These are phyloP conservation scores for Notoglanidium macrostoma DNA, from an alignment of 2,797 vertebrate species.

Conservation along the genomic window DNA sequence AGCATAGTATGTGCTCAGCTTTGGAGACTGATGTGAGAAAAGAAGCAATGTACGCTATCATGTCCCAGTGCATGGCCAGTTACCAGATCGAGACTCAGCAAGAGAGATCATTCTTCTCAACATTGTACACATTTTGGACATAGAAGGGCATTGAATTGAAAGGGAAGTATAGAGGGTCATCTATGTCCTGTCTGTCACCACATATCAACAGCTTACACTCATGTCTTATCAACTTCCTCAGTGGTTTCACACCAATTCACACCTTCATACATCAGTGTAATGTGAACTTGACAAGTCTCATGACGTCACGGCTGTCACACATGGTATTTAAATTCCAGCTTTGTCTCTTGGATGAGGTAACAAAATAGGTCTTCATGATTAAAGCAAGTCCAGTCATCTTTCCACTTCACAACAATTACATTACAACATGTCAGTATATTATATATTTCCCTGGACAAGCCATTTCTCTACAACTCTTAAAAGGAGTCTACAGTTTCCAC, in stretches of 20 bases:
- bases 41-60: neutral
- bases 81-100: neutral
- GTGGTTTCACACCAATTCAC: slow-evolving; percentile 1
- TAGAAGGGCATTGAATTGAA: neutral
- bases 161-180: neutral
- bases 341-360: neutral
- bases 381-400: neutral
- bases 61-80: neutral
- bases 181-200: neutral
- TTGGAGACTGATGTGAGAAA: neutral
- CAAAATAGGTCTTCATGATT: neutral
- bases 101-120: neutral
- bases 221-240: neutral
- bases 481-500: neutral
- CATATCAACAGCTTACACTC: neutral
- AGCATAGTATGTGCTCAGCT: neutral
- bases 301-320: neutral
- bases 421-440: neutral
- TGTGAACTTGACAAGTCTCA: neutral
- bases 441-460: neutral
- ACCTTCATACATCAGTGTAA: neutral
- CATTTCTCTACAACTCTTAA: neutral
- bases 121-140: neutral
- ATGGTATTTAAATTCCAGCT: neutral
- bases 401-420: neutral